These are phyloP conservation scores for Nothocercus nigrocapillus DNA, from an alignment of 2,113 vertebrate genomes.

Conservation along the genomic window DNA sequence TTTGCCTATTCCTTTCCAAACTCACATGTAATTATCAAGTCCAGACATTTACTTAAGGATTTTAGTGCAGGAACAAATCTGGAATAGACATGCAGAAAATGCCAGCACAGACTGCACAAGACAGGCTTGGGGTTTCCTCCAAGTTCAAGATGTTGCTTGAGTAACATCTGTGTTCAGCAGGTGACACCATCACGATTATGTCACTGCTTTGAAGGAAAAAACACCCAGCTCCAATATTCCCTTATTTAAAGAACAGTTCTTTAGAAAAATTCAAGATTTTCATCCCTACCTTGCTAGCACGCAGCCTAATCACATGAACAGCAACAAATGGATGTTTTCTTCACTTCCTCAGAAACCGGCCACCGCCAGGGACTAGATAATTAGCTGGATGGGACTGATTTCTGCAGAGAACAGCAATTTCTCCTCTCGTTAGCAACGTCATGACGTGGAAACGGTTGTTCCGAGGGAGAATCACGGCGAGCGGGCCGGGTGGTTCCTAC, in stretches of 20 bases:
- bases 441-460: neutral
- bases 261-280: neutral
- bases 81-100: neutral
- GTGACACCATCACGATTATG: neutral
- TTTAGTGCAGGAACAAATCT: neutral
- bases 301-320: neutral
- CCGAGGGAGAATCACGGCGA: neutral
- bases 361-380: fast-evolving
- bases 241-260: neutral
- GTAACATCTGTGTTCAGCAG: neutral
- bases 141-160: too few species aligned
- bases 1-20: neutral
- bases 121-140: neutral
- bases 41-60: neutral
- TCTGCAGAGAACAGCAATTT: fast-evolving
- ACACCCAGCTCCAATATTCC: neutral
- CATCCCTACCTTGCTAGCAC: neutral
- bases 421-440: neutral
- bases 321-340: fast-evolving
- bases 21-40: neutral
- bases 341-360: neutral
- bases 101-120: neutral
- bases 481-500: neutral
- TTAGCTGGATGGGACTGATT: too few species aligned
- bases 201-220: neutral